Conservation (phyloP, 2,113 vertebrate species). For the Actenoides lindsayi region DNA sequence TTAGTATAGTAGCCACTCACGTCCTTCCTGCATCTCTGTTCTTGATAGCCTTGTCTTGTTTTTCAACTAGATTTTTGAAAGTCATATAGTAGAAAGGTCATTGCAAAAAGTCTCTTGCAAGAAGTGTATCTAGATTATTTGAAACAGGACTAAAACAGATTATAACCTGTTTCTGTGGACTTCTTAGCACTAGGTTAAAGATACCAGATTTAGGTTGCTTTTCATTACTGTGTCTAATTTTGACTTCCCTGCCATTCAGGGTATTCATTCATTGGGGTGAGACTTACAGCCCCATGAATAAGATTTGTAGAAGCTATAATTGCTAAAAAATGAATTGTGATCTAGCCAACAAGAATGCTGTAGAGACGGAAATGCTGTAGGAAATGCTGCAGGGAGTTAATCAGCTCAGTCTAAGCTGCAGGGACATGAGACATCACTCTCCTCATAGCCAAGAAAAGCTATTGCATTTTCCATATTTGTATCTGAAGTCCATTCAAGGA, state of each 20-base stretch:
- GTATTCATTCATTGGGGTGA: not conserved
- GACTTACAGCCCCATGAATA: not conserved
- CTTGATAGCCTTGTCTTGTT: not conserved
- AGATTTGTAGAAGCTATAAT: not conserved
- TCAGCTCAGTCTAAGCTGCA: not conserved
- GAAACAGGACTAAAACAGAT: not conserved
- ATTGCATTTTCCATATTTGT: not conserved
- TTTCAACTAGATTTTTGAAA: not conserved
- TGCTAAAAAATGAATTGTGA: not conserved
- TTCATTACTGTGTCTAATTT: not conserved
- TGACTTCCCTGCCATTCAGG: not conserved
- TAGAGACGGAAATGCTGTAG: not conserved
- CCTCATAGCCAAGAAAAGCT: not conserved
- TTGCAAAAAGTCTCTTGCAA: fast-evolving
- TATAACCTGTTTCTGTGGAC: not conserved
- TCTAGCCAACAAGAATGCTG: not conserved
- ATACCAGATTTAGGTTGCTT: not conserved
- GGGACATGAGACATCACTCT: not conserved
- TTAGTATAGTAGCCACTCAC: not conserved
- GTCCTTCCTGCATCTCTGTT: not conserved
- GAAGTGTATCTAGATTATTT: not conserved
- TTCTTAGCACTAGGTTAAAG: not conserved
- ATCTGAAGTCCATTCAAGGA: not conserved
- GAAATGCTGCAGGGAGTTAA: not conserved
- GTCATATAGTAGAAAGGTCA: not conserved